These are phyloP conservation scores for Scolopax bukidnonensis DNA, from an alignment of 2,797 vertebrate genomes.

Conservation along the genomic window DNA sequence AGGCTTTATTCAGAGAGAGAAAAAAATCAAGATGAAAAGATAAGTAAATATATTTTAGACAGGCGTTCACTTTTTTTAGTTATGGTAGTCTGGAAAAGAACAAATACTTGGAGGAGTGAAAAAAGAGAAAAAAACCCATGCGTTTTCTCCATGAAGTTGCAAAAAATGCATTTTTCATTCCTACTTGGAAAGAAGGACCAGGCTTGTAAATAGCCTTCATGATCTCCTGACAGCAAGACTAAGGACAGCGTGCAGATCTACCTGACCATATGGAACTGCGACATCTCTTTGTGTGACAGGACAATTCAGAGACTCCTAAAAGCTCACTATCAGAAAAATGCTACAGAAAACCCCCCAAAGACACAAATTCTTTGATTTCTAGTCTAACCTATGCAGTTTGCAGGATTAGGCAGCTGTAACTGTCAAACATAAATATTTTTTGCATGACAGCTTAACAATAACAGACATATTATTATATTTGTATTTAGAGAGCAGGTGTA, in stretches of 20 bases:
- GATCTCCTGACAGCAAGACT: neutral
- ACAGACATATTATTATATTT: neutral
- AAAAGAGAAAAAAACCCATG: neutral
- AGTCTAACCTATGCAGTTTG: conserved; percentile 19
- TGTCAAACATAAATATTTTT: neutral
- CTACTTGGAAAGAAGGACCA: conserved; percentile 6
- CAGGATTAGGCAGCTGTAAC: neutral
- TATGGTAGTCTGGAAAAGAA: neutral
- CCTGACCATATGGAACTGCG: neutral
- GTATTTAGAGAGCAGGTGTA: neutral
- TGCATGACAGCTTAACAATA: neutral
- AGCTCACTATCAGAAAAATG: neutral
- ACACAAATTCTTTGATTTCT: neutral
- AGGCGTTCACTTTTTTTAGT: neutral
- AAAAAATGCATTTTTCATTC: neutral
- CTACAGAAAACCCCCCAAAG: neutral
- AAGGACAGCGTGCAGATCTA: neutral
- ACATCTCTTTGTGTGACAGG: neutral
- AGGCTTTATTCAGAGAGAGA: conserved; percentile 83
- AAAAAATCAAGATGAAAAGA: conserved; percentile 51
- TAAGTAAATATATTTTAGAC: conserved; percentile 40
- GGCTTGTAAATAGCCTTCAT: neutral
- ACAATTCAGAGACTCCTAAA: neutral
- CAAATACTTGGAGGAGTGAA: neutral
- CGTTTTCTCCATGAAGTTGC: neutral